Conservation (phyloP, 2,888 invertebrate species). For the Eupeodes luniger region DNA sequence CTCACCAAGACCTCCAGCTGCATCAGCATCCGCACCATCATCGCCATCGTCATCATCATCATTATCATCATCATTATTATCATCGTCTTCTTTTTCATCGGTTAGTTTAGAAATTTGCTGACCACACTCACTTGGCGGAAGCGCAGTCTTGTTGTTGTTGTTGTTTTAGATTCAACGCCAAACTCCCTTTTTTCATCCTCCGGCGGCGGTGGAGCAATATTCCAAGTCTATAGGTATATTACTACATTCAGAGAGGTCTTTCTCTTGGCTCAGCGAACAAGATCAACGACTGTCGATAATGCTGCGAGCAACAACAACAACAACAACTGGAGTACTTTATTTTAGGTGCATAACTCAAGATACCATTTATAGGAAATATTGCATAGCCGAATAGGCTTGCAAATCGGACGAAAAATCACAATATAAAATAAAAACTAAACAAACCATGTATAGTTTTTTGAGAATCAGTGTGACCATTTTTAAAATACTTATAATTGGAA, state of each 20-base stretch:
- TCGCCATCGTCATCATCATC: slow-evolving; percentile 53
- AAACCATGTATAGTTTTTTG: slow-evolving; percentile 36
- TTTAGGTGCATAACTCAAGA: slow-evolving; percentile 76
- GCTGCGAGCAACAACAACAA: slow-evolving; percentile 69
- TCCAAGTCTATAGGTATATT: slow-evolving; percentile 10
- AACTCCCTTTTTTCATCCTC: slow-evolving; percentile 63
- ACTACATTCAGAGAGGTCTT: slow-evolving; percentile 58
- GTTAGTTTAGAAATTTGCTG: slow-evolving; percentile 70
- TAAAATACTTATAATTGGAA: too few species aligned
- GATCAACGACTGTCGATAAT: slow-evolving; percentile 73
- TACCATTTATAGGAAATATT: slow-evolving; percentile 76
- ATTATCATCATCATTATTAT: slow-evolving; percentile 38
- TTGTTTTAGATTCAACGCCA: slow-evolving; percentile 35
- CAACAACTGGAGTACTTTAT: slow-evolving; percentile 74
- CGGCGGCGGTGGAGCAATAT: slow-evolving; percentile 47
- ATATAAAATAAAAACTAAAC: neutral
- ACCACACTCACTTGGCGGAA: slow-evolving; percentile 74
- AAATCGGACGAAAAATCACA: slow-evolving; percentile 65
- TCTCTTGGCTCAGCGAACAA: slow-evolving; percentile 51
- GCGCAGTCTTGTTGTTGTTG: slow-evolving; percentile 59
- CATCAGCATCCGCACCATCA: slow-evolving; percentile 58
- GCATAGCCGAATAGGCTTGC: slow-evolving; percentile 71
- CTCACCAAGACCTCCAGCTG: slow-evolving; percentile 72
- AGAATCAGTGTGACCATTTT: slow-evolving; percentile 33
- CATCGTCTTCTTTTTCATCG: slow-evolving; percentile 48